Evolutionary conservation across 2,113 vertebrate genomes (phyloP).

Genomic region (Mesitornis unicolor): DNA sequence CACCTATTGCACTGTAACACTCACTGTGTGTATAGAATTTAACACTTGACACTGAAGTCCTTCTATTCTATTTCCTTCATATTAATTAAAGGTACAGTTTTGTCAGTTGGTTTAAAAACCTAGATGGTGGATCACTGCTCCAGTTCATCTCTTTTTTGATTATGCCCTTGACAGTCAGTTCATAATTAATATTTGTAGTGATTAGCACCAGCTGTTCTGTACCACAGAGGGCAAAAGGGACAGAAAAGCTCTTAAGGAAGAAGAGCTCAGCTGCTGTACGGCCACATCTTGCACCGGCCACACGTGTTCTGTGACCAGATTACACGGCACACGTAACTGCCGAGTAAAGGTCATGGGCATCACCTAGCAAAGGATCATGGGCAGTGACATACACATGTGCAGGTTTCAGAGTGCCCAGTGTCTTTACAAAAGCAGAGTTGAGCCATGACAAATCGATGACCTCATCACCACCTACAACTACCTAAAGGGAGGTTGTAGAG

Average conservation of each 20-base stretch:
- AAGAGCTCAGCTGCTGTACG: neutral
- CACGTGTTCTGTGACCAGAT: accelerated
- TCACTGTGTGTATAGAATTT: neutral
- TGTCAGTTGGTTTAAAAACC: neutral
- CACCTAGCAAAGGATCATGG: neutral
- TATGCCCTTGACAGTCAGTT: neutral
- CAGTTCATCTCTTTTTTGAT: neutral
- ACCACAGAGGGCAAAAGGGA: neutral
- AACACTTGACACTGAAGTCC: neutral
- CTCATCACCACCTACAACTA: too few species aligned
- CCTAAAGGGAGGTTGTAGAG: too few species aligned
- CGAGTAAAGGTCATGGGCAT: accelerated
- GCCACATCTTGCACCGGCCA: neutral
- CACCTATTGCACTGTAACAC: neutral
- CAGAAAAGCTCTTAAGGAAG: neutral
- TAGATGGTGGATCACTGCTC: neutral
- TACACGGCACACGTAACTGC: accelerated
- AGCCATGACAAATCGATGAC: too few species aligned
- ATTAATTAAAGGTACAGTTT: neutral
- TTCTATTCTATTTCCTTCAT: neutral
- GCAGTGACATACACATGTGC: accelerated
- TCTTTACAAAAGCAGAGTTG: neutral
- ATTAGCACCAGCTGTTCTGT: neutral
- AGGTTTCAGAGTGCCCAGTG: neutral
- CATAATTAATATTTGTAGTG: neutral